Evolutionary conservation across 2,888 invertebrate genomes (phyloP), one percentile per base, ranked within the genome.

Genomic region (Drosophila parthenogenetica): DNA sequence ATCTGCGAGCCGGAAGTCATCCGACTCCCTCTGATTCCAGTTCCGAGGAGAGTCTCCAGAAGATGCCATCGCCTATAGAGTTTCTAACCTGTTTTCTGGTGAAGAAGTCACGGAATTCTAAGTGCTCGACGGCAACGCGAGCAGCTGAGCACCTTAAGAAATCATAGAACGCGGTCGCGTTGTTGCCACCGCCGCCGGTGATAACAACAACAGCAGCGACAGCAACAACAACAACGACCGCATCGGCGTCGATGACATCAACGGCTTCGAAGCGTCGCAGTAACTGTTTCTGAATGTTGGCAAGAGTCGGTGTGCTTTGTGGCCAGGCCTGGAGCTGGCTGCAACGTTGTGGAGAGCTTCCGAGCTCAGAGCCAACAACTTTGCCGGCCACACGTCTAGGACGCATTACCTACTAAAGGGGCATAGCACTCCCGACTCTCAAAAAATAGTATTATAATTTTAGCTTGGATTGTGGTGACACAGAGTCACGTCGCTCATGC

Each of bases 11-110:
- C 61, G 69, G 77, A 43, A 78, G 73, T 60, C 70, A 88, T 59
- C 70, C 79, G 54, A 69, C 60, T n/a, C 60, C 17, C 0, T 8
- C 81, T 45, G 70, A 80, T 61, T 91, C 90, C 35, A 90, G 90
- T 35, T 91, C 91, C n/a, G 91, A 91, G 76, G 91, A 91, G 78
- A 91, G 91, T 68, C 80, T 91, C 19, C 91, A 90, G 49, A 91
- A 91, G 81, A 88, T 89, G 60, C 86, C 91, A 32, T 90, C 91
- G 57, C 91, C 91, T 42, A 91, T 91, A 43, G 91, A 91, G 79
- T 91, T 91, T 63, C 87, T 91, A 68, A 91, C 91, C 19, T 91
- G 91, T 70, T 91, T 91, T 62, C 83, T 91, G 43, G 78, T 91
- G 2, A 91, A 91, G 78, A 91, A 91, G 75, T 88, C 91, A 17